These are phyloP conservation scores for Dolichopus griseipennis DNA, from an alignment of 2,888 invertebrate species.

Conservation along the genomic window DNA sequence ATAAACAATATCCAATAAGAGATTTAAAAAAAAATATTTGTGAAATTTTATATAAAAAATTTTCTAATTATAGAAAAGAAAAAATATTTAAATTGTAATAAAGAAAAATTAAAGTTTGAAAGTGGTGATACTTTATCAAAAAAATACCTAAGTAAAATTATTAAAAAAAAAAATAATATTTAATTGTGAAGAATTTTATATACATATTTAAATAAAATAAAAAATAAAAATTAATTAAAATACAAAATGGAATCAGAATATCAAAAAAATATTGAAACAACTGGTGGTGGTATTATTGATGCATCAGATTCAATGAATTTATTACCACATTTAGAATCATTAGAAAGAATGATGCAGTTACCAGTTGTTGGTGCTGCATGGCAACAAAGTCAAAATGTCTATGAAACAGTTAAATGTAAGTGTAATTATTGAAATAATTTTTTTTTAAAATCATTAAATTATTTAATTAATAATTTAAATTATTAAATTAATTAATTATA, in stretches of 20 bases:
- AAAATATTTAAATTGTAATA: too few relatives aligned
- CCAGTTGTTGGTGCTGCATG: constrained; percentile 51
- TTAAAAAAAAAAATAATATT: background rate
- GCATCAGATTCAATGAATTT: constrained; percentile 35
- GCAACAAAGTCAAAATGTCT: constrained; percentile 49
- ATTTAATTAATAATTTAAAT: too few relatives aligned
- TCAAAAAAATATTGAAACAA: background rate
- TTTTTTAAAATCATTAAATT: too few relatives aligned
- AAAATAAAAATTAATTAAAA: background rate
- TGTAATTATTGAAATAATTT: background rate
- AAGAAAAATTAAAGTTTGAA: too few relatives aligned
- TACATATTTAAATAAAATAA: background rate
- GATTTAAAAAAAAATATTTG: too few relatives aligned
- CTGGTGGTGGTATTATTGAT: background rate
- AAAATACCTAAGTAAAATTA: background rate
- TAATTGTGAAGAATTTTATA: too few relatives aligned
- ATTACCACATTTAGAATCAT: constrained; percentile 47
- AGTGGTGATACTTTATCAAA: background rate
- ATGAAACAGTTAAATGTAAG: constrained; percentile 52
- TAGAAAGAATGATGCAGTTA: constrained; percentile 49
- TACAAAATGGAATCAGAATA: background rate
- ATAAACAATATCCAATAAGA: too few relatives aligned
- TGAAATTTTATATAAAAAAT: too few relatives aligned
- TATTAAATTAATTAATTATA: too few relatives aligned
- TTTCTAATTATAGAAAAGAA: too few relatives aligned